A percentile compares a stretch with the other conserved stretches of the same genome.
Evolutionary conservation across 1,140 invertebrate species (phyloP).

Genomic region (Brachionus rotundiformis): DNA sequence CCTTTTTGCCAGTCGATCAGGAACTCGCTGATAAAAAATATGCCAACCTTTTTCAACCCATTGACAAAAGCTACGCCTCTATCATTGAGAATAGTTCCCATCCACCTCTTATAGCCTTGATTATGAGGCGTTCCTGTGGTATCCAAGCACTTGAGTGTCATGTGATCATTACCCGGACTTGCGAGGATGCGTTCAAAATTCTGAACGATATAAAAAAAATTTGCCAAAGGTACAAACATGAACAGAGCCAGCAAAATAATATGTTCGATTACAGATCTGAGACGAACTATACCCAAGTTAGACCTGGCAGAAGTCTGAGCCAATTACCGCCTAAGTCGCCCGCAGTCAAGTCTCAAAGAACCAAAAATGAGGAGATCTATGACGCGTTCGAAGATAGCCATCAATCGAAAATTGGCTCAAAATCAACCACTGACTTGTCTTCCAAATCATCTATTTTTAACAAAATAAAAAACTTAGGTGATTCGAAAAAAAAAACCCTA

Average conservation of each 20-base stretch:
- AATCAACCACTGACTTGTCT: not conserved
- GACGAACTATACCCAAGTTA: not conserved
- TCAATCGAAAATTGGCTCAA: not conserved
- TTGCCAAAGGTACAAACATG: constrained; percentile 10
- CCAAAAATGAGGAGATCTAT: constrained; percentile 5
- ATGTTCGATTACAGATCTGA: constrained; percentile 15
- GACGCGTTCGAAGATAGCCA: not conserved
- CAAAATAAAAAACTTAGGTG: not conserved
- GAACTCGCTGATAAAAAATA: not conserved
- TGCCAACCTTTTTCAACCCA: constrained; percentile 1
- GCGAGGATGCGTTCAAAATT: not conserved
- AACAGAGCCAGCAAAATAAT: constrained; percentile 16
- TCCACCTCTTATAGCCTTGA: constrained; percentile 40
- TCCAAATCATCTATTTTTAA: constrained; percentile 16
- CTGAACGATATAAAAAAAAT: constrained; percentile 32
- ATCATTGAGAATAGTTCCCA: constrained; percentile 11
- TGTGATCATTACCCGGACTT: constrained; percentile 16
- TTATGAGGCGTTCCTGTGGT: constrained; percentile 37
- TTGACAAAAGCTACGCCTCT: not conserved
- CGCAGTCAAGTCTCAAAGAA: not conserved
- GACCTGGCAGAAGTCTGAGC: not conserved
- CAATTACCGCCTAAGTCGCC: constrained; percentile 48
- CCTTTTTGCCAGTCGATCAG: constrained; percentile 22
- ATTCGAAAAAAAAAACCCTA: not conserved
- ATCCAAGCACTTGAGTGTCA: constrained; percentile 49